These are phyloP conservation scores for Sinotaia quadrata DNA, from an alignment of 2,888 invertebrate genomes.

Conservation along the genomic window DNA sequence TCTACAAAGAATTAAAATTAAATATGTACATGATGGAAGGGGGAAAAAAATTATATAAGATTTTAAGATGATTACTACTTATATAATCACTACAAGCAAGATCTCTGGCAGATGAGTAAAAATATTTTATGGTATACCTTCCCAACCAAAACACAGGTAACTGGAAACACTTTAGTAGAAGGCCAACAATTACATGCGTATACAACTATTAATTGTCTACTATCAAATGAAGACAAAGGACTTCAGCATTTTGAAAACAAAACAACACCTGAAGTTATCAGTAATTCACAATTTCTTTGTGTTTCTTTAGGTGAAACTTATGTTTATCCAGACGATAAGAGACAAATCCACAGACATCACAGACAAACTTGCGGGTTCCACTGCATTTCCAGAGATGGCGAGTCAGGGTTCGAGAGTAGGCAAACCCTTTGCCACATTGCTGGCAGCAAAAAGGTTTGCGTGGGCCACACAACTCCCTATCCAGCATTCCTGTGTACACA, in stretches of 20 bases:
- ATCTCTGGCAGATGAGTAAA: not conserved
- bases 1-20: too few species aligned
- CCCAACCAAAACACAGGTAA: not conserved
- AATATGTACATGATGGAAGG: too few species aligned
- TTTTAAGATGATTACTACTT: too few species aligned
- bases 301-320: constrained; percentile 17
- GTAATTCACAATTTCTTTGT: not conserved
- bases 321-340: constrained; percentile 20
- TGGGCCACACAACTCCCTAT: not conserved
- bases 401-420: constrained; percentile 30
- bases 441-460: constrained; percentile 21
- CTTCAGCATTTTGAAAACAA: not conserved
- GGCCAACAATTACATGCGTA: too few species aligned
- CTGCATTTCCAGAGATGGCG: constrained; percentile 37
- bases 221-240: not conserved
- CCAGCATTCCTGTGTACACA: not conserved
- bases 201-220: too few species aligned
- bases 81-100: too few species aligned
- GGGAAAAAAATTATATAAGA: too few species aligned
- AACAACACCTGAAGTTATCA: not conserved
- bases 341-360: constrained; percentile 20
- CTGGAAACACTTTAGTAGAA: too few species aligned
- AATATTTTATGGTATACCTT: not conserved
- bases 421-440: constrained; percentile 28
- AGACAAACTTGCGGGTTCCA: constrained; percentile 20